phyloP scores from a whole-genome alignment of 2,888 invertebrate species.

The Lumbricus terrestris region DNA sequence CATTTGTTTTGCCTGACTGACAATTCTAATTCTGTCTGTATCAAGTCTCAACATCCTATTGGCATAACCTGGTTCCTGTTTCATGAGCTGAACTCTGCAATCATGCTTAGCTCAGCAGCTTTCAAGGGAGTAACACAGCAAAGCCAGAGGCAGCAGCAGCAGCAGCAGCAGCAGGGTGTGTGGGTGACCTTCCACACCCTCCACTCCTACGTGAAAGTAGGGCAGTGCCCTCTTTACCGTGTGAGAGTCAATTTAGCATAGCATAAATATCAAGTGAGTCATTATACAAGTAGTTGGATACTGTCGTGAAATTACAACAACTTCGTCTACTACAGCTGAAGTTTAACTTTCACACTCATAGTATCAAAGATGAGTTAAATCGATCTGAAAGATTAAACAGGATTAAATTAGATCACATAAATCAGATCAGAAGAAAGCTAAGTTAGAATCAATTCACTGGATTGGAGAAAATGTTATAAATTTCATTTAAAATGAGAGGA shows the following conservation, averaged over 20 bases:
- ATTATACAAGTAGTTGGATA: not conserved
- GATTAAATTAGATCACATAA: too few species aligned
- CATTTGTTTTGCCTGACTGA: not conserved
- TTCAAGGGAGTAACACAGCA: not conserved
- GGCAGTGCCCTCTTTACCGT: not conserved
- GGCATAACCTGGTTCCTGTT: not conserved
- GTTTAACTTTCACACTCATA: not conserved
- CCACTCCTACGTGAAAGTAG: not conserved
- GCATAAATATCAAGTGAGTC: not conserved
- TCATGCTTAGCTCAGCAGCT: not conserved
- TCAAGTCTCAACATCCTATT: not conserved
- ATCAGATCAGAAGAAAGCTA: too few species aligned
- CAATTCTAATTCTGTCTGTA: not conserved
- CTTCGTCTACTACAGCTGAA: not conserved
- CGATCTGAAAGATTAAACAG: not conserved
- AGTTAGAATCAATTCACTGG: too few species aligned
- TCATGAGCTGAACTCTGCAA: not conserved
- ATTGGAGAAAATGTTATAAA: too few species aligned
- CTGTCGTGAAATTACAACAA: not conserved
- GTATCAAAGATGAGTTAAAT: not conserved
- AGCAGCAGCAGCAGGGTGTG: not conserved
- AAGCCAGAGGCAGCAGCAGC: not conserved
- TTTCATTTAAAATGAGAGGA: too few species aligned
- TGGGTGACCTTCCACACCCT: not conserved
- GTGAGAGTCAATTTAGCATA: not conserved